phyloP scores from a whole-genome alignment of 2,797 vertebrate genomes.

The Parotocinclus haroldoi region DNA sequence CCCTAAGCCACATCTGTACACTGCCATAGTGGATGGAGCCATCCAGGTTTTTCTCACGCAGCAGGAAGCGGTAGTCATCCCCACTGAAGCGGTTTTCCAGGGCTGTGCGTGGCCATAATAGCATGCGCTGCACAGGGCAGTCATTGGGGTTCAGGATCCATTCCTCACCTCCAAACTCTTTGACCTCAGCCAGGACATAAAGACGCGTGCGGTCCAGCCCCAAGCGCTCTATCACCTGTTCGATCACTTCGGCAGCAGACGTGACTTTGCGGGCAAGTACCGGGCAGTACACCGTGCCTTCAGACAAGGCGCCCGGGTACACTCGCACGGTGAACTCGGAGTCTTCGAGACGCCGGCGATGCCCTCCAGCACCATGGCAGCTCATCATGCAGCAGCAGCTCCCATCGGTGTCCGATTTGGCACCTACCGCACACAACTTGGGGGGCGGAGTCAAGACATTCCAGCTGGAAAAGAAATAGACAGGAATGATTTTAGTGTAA shows the following conservation, averaged over 20 bases:
- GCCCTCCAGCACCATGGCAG: constrained; percentile 90
- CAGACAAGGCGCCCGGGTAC: constrained; percentile 89
- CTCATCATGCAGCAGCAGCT: constrained; percentile 90
- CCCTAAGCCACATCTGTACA: constrained; percentile 94
- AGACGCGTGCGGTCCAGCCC: constrained; percentile 87
- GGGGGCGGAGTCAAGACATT: constrained; percentile 73
- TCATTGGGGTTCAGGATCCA: constrained; percentile 97
- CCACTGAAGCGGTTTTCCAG: constrained; percentile 87
- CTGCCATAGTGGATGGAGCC: constrained; percentile 95
- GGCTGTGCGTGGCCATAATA: constrained; percentile 95
- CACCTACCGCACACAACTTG: constrained; percentile 63
- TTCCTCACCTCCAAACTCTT: constrained; percentile 97
- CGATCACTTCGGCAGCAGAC: constrained; percentile 95
- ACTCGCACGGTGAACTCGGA: constrained; percentile 89
- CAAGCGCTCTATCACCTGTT: constrained; percentile 84
- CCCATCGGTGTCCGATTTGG: constrained; percentile 68
- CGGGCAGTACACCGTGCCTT: constrained; percentile 96
- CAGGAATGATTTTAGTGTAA: background rate
- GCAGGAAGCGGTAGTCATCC: constrained; percentile 95
- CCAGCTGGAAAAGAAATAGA: constrained; percentile 59
- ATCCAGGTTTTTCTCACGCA: constrained; percentile 93
- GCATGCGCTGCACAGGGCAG: constrained; percentile 96
- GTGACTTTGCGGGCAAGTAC: constrained; percentile 88
- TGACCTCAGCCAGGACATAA: constrained; percentile 94
- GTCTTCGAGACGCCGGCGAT: constrained; percentile 94